A percentile compares a stretch with the other conserved stretches of the same genome.
phyloP scores from a whole-genome alignment of 2,797 vertebrate species.

The Chanos chanos region DNA sequence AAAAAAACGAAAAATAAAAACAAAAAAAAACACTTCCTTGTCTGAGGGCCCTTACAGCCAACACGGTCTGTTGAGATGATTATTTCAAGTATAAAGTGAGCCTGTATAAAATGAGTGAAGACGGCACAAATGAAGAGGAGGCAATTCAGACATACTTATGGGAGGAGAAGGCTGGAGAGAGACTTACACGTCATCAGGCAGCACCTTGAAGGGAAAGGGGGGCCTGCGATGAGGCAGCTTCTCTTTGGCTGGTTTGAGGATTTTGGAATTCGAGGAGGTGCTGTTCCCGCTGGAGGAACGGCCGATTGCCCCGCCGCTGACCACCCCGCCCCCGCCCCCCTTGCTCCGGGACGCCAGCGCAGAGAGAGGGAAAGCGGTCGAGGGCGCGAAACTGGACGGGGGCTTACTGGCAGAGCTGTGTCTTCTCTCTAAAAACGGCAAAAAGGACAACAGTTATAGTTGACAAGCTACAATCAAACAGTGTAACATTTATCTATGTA shows the following conservation, averaged over 20 bases:
- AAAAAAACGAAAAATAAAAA: too few species aligned
- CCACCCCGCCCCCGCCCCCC: constrained; percentile 51
- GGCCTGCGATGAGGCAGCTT: constrained; percentile 90
- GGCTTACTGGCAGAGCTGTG: constrained; percentile 90
- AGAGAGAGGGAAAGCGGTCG: constrained; percentile 78
- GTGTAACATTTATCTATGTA: too few species aligned
- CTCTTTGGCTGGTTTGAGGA: constrained; percentile 96
- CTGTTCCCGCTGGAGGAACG: constrained; percentile 77
- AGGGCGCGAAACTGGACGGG: constrained; percentile 61
- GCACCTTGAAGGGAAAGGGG: constrained; percentile 80
- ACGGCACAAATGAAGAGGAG: constrained; percentile 20
- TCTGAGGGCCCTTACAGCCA: too few species aligned
- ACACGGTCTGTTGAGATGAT: too few species aligned
- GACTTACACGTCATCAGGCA: constrained; percentile 74
- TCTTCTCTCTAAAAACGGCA: constrained; percentile 87
- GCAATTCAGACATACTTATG: constrained; percentile 2
- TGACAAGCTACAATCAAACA: too few species aligned
- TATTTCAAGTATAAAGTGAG: too few species aligned
- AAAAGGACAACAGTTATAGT: neutral
- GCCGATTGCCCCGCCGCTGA: constrained; percentile 64
- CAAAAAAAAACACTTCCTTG: too few species aligned
- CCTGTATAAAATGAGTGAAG: too few species aligned
- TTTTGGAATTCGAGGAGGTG: constrained; percentile 82
- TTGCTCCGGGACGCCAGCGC: constrained; percentile 77
- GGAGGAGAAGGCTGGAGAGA: neutral